Conservation (phyloP, 2,797 vertebrate genomes). For the Phaenicophaeus curvirostris region DNA sequence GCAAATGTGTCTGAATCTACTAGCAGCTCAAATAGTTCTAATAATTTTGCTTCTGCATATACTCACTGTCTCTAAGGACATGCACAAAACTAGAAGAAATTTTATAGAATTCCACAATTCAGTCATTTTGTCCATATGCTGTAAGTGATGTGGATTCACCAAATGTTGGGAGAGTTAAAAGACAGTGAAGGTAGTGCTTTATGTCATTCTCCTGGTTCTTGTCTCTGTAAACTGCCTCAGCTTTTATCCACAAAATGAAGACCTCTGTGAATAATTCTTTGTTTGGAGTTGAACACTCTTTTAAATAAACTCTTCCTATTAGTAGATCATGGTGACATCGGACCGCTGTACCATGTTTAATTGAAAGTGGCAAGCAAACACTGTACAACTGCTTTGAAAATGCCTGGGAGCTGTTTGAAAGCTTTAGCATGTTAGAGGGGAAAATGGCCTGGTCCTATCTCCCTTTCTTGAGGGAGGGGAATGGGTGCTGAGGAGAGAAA, state of each 20-base stretch:
- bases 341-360: constrained; percentile 55
- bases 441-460: constrained; percentile 45
- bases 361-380: constrained; percentile 61
- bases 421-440: constrained; percentile 49
- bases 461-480: constrained; percentile 12
- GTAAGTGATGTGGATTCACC: neutral
- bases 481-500: neutral
- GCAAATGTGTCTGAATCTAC: neutral
- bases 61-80: neutral
- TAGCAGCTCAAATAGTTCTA: neutral
- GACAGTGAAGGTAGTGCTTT: neutral
- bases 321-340: constrained; percentile 1
- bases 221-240: neutral
- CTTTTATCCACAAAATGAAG: neutral
- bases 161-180: neutral
- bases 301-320: constrained; percentile 18
- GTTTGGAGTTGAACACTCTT: neutral
- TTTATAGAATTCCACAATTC: neutral
- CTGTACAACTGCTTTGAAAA: constrained; percentile 31
- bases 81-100: neutral
- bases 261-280: neutral
- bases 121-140: neutral
- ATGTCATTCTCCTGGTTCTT: neutral
- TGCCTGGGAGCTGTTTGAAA: constrained; percentile 59
- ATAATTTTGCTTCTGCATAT: neutral